These are phyloP conservation scores for Ciconia maguari DNA, from an alignment of 2,113 vertebrate species.

Conservation along the genomic window DNA sequence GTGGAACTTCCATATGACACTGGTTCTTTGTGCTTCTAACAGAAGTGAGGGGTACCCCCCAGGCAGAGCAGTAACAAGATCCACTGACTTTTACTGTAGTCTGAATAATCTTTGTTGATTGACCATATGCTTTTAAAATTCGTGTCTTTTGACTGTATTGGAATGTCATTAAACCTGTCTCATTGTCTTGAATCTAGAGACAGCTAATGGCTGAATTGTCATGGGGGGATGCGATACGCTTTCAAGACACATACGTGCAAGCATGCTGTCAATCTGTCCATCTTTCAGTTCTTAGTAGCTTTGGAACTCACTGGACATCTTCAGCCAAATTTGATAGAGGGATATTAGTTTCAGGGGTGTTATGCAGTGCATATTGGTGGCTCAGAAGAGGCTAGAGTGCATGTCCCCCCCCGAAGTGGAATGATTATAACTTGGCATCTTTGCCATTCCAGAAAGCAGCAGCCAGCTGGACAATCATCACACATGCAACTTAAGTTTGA, in stretches of 20 bases:
- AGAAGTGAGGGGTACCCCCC: neutral
- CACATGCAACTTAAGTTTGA: neutral
- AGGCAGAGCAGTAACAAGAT: neutral
- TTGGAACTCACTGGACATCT: neutral
- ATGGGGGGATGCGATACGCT: neutral
- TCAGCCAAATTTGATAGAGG: neutral
- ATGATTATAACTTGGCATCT: neutral
- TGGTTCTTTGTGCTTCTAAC: neutral
- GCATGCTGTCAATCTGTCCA: neutral
- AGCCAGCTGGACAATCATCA: neutral
- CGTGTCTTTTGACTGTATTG: neutral
- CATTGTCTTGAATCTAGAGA: neutral
- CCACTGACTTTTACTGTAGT: neutral
- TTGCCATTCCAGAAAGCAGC: neutral
- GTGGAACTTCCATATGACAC: neutral
- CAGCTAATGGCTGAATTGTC: neutral
- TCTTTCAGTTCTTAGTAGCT: neutral
- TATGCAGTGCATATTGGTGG: neutral
- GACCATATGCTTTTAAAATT: neutral
- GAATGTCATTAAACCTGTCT: constrained; percentile 1
- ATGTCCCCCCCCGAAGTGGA: accelerated
- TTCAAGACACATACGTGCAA: neutral
- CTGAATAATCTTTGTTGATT: neutral
- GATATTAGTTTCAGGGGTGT: neutral
- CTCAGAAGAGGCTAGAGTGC: neutral